phyloP scores from a whole-genome alignment of 2,113 vertebrate species.

The Tapirus terrestris region DNA sequence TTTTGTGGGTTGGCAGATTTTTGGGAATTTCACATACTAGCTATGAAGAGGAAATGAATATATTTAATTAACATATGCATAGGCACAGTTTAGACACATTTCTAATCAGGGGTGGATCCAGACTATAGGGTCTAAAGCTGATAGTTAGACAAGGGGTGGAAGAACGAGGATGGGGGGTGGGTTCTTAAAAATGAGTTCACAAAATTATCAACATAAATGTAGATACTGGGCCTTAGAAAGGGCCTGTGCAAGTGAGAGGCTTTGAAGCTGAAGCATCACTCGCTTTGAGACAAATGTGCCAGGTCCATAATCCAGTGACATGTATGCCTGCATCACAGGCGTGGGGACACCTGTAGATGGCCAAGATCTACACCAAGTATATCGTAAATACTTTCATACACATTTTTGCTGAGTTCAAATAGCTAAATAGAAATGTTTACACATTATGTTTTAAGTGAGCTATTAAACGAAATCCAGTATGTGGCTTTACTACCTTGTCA shows the following conservation, averaged over 20 bases:
- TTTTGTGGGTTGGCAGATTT: not conserved
- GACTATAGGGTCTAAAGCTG: not conserved
- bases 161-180: too few species aligned
- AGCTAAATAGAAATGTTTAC: not conserved
- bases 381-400: rapidly evolving
- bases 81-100: not conserved
- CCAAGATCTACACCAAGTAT: not conserved
- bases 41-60: not conserved
- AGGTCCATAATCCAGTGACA: rapidly evolving
- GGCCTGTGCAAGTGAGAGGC: not conserved
- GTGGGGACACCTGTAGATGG: not conserved
- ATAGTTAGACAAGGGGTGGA: not conserved
- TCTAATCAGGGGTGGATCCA: not conserved
- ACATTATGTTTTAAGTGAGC: not conserved
- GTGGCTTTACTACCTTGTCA: not conserved
- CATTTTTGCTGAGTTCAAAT: not conserved
- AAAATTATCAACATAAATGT: not conserved
- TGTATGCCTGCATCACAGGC: not conserved
- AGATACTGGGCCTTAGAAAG: not conserved
- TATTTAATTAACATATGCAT: conserved; percentile 18
- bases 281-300: not conserved
- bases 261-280: not conserved
- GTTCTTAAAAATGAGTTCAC: not conserved
- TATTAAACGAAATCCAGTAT: not conserved
- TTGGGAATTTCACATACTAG: not conserved